Base-by-base conservation (phyloP, 2,797 vertebrate species). In the Vipera latastei region DNA sequence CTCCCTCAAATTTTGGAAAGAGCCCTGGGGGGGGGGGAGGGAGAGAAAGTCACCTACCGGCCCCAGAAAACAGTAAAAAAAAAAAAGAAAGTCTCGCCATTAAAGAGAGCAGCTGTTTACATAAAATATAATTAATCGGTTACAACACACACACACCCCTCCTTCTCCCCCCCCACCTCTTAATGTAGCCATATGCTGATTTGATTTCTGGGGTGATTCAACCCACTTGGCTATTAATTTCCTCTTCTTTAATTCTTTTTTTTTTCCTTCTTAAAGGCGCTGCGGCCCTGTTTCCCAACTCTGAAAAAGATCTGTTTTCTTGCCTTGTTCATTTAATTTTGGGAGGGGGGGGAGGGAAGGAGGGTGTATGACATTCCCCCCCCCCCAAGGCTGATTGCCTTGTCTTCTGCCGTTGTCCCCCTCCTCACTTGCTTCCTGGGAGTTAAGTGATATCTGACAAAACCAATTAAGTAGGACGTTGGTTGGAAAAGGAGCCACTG, bases 381-480 rank as follows among this genome's bases (percentile, higher is more conserved):
- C 65, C 13, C n/a, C 57, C 95, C 91, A 92, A 95, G 95, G 96
- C 91, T 93, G 93, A 91, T 93, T 93, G 95, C 6, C 69, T 78
- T 44, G 69, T 78, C 32, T 38, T 44, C 93, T 94, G 90, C 91
- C 90, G 0, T 95, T 88, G 93, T 78, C 95, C 83, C 96, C 95
- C 91, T 89, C 90, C 93, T 89, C 91, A 73, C 92, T 26, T 32
- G 94, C 96, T 85, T 95, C 93, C 91, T 95, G 94, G 93, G 96
- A 96, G 96, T 95, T 95, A 97, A 96, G 93, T 95, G 96, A 95
- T 97, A 91, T 95, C 96, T 95, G 95, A 97, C 91, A 95, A 97
- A 97, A 96, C 96, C 97, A 97, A 97, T 98, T 97, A 98, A 97
- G 95, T 96, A 96, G 91, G 55, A 56, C 95, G 94, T 92, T 5